phyloP scores from a whole-genome alignment of 2,888 invertebrate species.

The Chalcis sispes region DNA sequence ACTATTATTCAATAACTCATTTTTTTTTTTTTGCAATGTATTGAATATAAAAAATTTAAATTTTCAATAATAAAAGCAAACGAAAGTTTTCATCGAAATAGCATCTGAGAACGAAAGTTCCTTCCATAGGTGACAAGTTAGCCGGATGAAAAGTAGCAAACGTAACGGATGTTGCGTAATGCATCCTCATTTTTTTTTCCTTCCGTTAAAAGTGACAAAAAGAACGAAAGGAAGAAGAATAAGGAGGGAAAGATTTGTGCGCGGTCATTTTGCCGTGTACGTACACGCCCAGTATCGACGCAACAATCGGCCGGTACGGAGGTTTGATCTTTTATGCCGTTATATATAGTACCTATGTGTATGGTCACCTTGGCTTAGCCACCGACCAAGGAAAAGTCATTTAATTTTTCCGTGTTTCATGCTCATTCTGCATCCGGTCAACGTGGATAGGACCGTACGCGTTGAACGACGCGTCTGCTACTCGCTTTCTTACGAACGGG shows the following conservation, averaged over 20 bases:
- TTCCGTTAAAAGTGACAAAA: not conserved
- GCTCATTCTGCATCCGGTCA: slow-evolving; percentile 38
- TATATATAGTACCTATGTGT: too few species aligned
- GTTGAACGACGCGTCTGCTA: too few species aligned
- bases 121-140: too few species aligned
- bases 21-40: too few species aligned
- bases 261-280: not conserved
- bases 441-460: not conserved
- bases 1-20: too few species aligned
- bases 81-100: too few species aligned
- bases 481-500: too few species aligned
- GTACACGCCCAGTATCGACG: slow-evolving; percentile 28
- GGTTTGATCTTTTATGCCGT: slow-evolving; percentile 53
- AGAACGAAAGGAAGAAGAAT: slow-evolving; percentile 16
- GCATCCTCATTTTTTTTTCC: slow-evolving; percentile 50
- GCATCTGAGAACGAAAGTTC: too few species aligned
- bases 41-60: too few species aligned
- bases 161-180: slow-evolving; percentile 48
- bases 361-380: slow-evolving; percentile 21
- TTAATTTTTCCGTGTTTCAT: not conserved
- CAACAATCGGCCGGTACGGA: slow-evolving; percentile 49
- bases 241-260: slow-evolving; percentile 25
- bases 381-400: not conserved
- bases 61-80: too few species aligned
- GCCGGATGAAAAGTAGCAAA: slow-evolving; percentile 31